Evolutionary conservation across 2,888 invertebrate species (phyloP).

Genomic region (Drosophila merina): DNA sequence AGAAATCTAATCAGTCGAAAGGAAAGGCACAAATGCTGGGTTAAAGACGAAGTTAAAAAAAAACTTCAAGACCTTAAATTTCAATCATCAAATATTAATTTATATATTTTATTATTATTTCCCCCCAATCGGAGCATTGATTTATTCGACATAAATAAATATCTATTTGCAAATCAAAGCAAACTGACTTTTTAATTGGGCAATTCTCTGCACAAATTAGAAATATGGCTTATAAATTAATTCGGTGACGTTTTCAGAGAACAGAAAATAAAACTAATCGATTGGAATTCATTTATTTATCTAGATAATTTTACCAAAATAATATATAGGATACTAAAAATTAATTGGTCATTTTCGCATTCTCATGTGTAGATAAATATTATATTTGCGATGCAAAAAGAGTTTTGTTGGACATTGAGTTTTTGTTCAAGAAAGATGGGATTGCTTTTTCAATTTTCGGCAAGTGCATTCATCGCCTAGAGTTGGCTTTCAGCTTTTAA

Average conservation of each 20-base stretch:
- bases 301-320: not conserved
- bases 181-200: not conserved
- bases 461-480: not conserved
- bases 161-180: not conserved
- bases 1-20: constrained; percentile 10
- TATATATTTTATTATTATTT: not conserved
- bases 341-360: not conserved
- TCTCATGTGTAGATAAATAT: not conserved
- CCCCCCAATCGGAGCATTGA: not conserved
- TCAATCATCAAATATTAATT: not conserved
- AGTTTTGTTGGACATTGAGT: not conserved
- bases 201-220: not conserved
- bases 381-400: not conserved
- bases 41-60: not conserved
- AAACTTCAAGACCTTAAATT: not conserved
- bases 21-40: not conserved
- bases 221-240: not conserved
- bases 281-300: not conserved
- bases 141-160: not conserved
- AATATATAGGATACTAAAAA: not conserved
- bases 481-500: constrained; percentile 61
- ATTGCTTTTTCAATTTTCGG: not conserved
- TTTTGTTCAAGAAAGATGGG: not conserved
- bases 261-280: not conserved
- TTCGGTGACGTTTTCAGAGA: not conserved